These are phyloP conservation scores for Iselma pallidipennis DNA, from an alignment of 2,888 invertebrate species.

Conservation along the genomic window DNA sequence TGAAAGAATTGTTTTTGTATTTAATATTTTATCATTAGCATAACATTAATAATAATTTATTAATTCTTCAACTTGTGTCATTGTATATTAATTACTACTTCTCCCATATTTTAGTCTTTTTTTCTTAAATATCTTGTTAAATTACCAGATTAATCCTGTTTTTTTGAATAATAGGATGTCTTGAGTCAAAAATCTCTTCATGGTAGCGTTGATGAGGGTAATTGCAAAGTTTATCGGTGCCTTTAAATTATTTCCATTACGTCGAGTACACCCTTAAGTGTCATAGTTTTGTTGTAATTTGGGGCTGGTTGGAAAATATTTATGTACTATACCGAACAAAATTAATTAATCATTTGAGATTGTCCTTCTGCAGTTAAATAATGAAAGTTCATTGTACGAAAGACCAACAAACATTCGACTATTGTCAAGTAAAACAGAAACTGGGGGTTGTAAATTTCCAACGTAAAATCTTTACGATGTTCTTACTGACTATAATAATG, in stretches of 20 bases:
- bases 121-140: not conserved
- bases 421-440: conserved; percentile 15
- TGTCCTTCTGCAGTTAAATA: conserved; percentile 11
- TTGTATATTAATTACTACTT: not conserved
- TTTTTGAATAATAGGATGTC: not conserved
- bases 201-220: not conserved
- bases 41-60: conserved; percentile 4
- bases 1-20: not conserved
- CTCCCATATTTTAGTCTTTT: not conserved
- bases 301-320: not conserved
- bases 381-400: conserved; percentile 17
- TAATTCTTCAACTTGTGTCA: not conserved
- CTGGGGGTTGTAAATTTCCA: conserved; percentile 22
- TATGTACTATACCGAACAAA: not conserved
- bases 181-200: not conserved
- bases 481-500: conserved; percentile 26
- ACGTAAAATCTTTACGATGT: conserved; percentile 26
- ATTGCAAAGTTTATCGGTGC: not conserved
- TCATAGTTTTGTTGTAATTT: conserved; percentile 10
- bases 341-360: conserved; percentile 19
- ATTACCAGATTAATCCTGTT: not conserved
- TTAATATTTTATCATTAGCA: conserved; percentile 3
- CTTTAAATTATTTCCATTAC: conserved; percentile 5
- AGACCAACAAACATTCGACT: conserved; percentile 16
- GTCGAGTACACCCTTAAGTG: conserved; percentile 3